phyloP scores from a whole-genome alignment of 37 sponge, comb jelly and placozoan genomes.

The Ephydatia muelleri region DNA sequence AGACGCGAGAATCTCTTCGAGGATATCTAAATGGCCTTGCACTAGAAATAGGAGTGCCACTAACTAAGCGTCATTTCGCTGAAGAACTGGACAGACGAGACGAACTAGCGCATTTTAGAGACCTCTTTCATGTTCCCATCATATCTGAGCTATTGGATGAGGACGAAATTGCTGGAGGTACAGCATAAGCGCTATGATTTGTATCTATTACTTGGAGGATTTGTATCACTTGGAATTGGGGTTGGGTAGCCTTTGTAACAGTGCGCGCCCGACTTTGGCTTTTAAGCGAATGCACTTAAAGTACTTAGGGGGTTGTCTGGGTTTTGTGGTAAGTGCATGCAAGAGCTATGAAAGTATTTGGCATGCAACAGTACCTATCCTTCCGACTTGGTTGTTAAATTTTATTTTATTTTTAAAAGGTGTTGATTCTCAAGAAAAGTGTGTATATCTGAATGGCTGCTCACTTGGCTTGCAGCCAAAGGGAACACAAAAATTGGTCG shows the following conservation, averaged over 20 bases:
- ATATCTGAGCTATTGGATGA: constrained; percentile 42
- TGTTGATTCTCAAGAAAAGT: constrained; percentile 52
- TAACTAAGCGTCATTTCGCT: constrained; percentile 45
- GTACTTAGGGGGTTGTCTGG: too few relatives aligned
- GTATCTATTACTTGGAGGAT: too few relatives aligned
- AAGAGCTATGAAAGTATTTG: too few relatives aligned
- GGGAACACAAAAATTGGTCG: constrained; percentile 24
- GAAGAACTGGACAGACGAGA: constrained; percentile 59
- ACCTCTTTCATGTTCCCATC: constrained; percentile 51
- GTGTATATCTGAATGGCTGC: constrained; percentile 81
- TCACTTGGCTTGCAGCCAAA: constrained; percentile 93
- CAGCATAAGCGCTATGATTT: background rate
- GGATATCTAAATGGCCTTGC: constrained; percentile 35
- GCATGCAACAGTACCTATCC: too few relatives aligned
- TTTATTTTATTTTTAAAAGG: background rate
- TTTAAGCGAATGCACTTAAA: too few relatives aligned
- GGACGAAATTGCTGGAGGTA: constrained; percentile 17
- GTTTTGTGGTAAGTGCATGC: too few relatives aligned
- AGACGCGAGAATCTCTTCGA: constrained; percentile 30
- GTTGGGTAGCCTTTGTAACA: too few relatives aligned
- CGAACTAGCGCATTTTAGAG: constrained; percentile 37
- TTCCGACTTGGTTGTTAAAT: background rate
- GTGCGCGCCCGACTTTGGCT: too few relatives aligned
- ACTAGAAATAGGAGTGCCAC: constrained; percentile 11
- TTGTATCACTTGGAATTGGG: too few relatives aligned